These are phyloP conservation scores for Chaetophractus vellerosus DNA, from an alignment of 2,797 vertebrate species.

Conservation along the genomic window DNA sequence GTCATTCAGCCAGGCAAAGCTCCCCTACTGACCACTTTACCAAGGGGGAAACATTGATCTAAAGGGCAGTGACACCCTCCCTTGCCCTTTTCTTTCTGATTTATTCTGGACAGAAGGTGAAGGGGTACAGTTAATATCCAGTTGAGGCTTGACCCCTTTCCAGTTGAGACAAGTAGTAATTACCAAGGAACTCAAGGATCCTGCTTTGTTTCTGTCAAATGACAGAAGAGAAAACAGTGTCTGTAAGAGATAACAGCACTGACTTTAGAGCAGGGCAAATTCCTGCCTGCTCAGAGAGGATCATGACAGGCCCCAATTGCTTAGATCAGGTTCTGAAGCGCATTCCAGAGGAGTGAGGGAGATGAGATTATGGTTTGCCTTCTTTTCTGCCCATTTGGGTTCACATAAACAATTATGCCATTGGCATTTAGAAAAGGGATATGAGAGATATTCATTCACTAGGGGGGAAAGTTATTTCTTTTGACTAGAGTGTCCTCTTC, in stretches of 20 bases:
- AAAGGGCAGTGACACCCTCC: not conserved
- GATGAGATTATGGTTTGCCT: not conserved
- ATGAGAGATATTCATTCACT: not conserved
- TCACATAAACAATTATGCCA: not conserved
- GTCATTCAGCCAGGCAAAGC: not conserved
- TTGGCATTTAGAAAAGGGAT: not conserved
- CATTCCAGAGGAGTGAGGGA: not conserved
- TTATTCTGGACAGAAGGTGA: not conserved
- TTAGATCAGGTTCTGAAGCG: not conserved
- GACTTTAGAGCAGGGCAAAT: not conserved
- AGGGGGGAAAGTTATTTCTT: not conserved
- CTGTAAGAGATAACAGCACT: rapidly evolving
- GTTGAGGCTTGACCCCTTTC: not conserved
- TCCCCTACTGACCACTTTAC: not conserved
- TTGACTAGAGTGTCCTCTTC: not conserved
- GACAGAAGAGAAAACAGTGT: not conserved
- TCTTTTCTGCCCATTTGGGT: not conserved
- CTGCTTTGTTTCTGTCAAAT: not conserved
- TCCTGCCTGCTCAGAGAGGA: not conserved
- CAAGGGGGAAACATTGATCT: not conserved
- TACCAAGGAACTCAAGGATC: not conserved
- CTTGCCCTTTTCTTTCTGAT: not conserved
- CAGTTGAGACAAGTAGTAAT: not conserved
- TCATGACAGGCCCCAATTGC: not conserved
- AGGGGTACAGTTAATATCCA: not conserved